Evolutionary conservation across 2,113 vertebrate species (phyloP).

Genomic region (Dasyurus viverrinus): DNA sequence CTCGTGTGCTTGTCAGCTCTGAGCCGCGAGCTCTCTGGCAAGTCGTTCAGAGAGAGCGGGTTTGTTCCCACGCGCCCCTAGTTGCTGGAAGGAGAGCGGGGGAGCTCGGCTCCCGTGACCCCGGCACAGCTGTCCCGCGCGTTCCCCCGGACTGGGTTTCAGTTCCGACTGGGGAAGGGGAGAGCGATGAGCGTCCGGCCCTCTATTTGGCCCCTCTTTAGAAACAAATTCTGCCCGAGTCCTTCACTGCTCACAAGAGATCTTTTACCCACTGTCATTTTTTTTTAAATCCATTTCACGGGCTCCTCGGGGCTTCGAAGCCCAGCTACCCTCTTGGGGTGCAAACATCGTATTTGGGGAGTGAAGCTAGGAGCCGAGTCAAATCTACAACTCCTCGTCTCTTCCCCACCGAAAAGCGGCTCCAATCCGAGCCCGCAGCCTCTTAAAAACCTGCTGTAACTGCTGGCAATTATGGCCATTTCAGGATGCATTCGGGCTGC

Average conservation of each 20-base stretch:
- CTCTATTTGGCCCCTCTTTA: neutral
- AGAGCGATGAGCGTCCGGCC: neutral
- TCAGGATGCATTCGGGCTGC: neutral
- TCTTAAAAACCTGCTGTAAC: neutral
- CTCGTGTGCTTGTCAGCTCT: neutral
- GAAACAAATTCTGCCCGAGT: neutral
- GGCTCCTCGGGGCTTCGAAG: neutral
- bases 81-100: neutral
- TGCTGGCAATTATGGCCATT: neutral
- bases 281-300: neutral
- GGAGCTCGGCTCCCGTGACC: neutral
- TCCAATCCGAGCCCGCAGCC: neutral
- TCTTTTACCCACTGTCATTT: neutral
- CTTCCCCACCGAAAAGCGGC: neutral
- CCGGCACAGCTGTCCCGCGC: neutral
- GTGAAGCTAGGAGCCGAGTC: rapidly evolving
- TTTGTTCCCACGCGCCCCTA: neutral
- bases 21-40: neutral
- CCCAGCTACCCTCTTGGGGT: neutral
- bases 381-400: rapidly evolving
- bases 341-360: neutral
- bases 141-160: neutral
- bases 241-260: neutral
- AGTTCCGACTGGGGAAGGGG: neutral
- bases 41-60: neutral